These are phyloP conservation scores for Hydra vulgaris DNA, from an alignment of 30 jellyfish, hydroid and myxozoan genomes.

Conservation along the genomic window DNA sequence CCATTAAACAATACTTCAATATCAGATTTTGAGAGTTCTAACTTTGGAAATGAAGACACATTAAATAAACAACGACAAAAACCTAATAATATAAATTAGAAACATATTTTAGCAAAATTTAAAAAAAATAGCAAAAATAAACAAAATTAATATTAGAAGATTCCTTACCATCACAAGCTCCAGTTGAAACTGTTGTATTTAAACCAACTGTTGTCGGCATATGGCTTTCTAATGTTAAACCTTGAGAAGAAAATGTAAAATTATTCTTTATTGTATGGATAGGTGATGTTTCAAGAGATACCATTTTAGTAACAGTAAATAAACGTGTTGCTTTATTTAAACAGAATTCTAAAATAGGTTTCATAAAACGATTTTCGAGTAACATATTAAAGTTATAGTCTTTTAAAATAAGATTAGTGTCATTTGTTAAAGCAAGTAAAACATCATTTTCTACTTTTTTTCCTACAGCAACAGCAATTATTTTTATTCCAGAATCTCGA, in stretches of 20 bases:
- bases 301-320: too few relatives aligned
- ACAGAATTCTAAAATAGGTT: too few relatives aligned
- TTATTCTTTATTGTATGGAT: too few relatives aligned
- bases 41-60: not conserved
- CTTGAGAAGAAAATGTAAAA: too few relatives aligned
- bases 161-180: too few relatives aligned
- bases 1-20: not conserved
- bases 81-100: not conserved
- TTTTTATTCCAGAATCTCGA: not conserved
- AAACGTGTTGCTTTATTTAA: too few relatives aligned
- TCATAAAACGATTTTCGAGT: not conserved
- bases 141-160: too few relatives aligned
- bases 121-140: not conserved
- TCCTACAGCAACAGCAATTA: constrained; percentile 4
- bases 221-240: too few relatives aligned
- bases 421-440: not conserved
- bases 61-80: not conserved
- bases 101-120: too few relatives aligned
- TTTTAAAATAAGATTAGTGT: not conserved
- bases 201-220: too few relatives aligned
- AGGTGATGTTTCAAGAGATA: too few relatives aligned
- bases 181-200: too few relatives aligned
- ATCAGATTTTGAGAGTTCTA: not conserved
- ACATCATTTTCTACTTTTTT: not conserved
- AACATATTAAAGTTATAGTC: not conserved